Conservation (phyloP, 23 tunicate species). For the Trididemnum clinides region DNA sequence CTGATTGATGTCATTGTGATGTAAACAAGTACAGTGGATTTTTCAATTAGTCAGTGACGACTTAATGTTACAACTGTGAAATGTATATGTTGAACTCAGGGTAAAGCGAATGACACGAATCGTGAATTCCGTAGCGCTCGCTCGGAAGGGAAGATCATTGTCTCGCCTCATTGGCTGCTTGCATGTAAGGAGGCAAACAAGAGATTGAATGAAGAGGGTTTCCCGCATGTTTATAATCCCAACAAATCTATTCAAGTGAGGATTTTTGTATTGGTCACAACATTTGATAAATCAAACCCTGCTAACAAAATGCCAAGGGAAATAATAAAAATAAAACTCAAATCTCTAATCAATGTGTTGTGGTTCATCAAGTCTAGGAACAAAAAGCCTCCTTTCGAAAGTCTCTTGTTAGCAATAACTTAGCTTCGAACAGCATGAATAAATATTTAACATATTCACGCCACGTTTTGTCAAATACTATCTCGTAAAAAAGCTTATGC, state of each 20-base stretch:
- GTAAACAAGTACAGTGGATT: too few species aligned
- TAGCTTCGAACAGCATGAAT: too few species aligned
- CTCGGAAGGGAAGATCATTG: constrained; percentile 58
- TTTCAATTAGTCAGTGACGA: not conserved
- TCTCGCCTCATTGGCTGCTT: constrained; percentile 81
- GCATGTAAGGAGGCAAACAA: constrained; percentile 42
- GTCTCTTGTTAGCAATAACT: not conserved
- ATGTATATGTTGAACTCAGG: constrained; percentile 20
- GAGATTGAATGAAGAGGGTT: constrained; percentile 50
- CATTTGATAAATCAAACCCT: too few species aligned
- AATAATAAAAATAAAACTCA: not conserved
- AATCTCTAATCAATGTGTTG: not conserved
- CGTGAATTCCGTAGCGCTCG: constrained; percentile 72
- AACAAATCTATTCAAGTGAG: constrained; percentile 80
- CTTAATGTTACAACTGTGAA: not conserved
- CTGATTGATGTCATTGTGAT: too few species aligned
- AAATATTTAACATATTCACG: too few species aligned
- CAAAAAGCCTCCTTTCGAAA: not conserved
- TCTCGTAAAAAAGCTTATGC: too few species aligned
- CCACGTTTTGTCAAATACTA: too few species aligned
- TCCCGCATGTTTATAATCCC: constrained; percentile 80
- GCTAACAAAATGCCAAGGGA: not conserved
- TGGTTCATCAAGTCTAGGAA: too few species aligned
- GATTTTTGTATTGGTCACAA: too few species aligned
- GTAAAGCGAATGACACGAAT: constrained; percentile 75